Conservation (phyloP, 2,888 invertebrate species). For the Amphipyra berbera region DNA sequence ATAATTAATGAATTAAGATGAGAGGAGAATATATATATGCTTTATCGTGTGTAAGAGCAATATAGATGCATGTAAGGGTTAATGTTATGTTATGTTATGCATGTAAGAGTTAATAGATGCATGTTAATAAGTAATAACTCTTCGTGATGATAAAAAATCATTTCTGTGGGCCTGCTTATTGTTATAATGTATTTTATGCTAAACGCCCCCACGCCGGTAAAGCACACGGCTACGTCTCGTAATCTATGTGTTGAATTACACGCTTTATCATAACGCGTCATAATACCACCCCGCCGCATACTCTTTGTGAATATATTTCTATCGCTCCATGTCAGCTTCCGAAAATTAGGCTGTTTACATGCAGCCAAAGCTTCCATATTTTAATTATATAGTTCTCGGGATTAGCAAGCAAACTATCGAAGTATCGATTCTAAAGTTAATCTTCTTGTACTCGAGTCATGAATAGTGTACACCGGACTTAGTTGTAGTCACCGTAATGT, state of each 20-base stretch:
- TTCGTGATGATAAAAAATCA: conserved; percentile 10
- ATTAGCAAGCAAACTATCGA: conserved; percentile 9
- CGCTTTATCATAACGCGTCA: conserved; percentile 63
- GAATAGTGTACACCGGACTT: conserved; percentile 33
- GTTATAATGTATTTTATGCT: conserved; percentile 25
- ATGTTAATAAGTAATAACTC: too few relatives aligned
- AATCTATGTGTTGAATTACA: conserved; percentile 62
- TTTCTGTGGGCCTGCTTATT: conserved; percentile 25
- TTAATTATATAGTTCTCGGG: too few relatives aligned
- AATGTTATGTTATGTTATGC: too few relatives aligned
- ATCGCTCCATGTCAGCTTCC: conserved; percentile 46
- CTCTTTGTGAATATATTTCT: conserved; percentile 61
- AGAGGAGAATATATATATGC: too few relatives aligned
- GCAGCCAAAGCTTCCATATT: neutral
- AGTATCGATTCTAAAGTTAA: conserved; percentile 45
- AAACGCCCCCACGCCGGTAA: conserved; percentile 10
- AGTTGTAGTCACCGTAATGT: conserved; percentile 30
- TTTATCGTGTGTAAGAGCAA: too few relatives aligned
- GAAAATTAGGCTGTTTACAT: conserved; percentile 31
- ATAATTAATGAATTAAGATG: too few relatives aligned
- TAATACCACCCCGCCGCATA: conserved; percentile 52
- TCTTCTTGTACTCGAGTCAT: conserved; percentile 30
- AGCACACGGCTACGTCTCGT: conserved; percentile 46
- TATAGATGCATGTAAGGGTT: too few relatives aligned
- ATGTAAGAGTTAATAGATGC: too few relatives aligned